Conservation (phyloP, 1,140 invertebrate species). For the Diabrotica undecimpunctata region DNA sequence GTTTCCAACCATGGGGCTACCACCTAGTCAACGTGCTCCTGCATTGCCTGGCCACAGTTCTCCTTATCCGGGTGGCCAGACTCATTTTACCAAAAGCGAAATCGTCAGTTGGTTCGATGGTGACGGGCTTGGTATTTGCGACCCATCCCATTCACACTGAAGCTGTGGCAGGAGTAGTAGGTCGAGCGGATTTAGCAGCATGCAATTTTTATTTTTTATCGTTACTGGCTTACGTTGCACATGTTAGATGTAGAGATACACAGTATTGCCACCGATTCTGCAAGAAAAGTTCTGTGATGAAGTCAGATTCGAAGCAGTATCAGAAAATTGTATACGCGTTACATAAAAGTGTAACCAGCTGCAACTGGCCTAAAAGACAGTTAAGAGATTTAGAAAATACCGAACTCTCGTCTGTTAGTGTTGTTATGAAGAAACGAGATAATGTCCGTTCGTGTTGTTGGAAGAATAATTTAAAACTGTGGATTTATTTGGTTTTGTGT, state of each 20-base stretch:
- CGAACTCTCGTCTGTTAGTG: conserved; percentile 18
- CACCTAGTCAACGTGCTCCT: conserved; percentile 87
- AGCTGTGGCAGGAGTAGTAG: conserved; percentile 92
- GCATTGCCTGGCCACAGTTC: conserved; percentile 73
- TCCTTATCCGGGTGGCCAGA: conserved; percentile 71
- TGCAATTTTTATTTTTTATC: conserved; percentile 87
- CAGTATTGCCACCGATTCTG: conserved; percentile 22
- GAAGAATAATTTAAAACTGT: conserved; percentile 51
- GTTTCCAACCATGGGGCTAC: conserved; percentile 85
- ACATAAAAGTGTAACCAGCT: conserved; percentile 39
- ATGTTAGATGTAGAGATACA: conserved; percentile 57
- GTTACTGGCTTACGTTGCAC: conserved; percentile 75
- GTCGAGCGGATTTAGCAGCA: conserved; percentile 88
- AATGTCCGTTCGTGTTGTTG: conserved; percentile 33
- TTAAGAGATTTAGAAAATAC: conserved; percentile 22
- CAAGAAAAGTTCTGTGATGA: conserved; percentile 7
- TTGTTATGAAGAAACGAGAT: conserved; percentile 9
- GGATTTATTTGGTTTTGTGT: conserved; percentile 52
- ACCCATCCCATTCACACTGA: conserved; percentile 96
- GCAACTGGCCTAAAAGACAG: conserved; percentile 38
- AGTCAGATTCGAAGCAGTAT: conserved; percentile 29
- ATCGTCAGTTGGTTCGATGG: conserved; percentile 62
- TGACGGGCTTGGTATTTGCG: conserved; percentile 86
- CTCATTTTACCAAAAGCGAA: conserved; percentile 59
- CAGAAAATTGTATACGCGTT: conserved; percentile 37